Conservation (phyloP, 2,888 invertebrate species). For the Apamea anceps region DNA sequence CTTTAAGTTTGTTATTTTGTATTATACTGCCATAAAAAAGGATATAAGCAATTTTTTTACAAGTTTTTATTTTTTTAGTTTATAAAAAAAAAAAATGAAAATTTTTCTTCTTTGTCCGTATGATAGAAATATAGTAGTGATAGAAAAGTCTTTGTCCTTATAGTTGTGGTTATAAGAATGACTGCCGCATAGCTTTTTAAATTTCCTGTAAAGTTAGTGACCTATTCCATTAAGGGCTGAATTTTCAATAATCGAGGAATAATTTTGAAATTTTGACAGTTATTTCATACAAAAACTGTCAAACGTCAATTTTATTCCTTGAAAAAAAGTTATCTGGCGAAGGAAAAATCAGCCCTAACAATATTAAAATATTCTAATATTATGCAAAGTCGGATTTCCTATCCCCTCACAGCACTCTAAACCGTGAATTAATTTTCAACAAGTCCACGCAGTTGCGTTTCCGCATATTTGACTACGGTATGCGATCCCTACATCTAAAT, state of each 20-base stretch:
- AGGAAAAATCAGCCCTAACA: no score
- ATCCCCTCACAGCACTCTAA: constrained; percentile 33
- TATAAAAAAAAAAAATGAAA: no score
- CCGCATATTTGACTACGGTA: constrained; percentile 83
- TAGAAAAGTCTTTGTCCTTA: neutral
- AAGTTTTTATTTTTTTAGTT: neutral
- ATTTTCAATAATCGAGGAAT: no score
- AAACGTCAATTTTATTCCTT: no score
- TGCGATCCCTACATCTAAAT: constrained; percentile 76
- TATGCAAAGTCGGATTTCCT: neutral
- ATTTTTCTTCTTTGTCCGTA: neutral
- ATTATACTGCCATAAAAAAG: neutral
- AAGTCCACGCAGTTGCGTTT: constrained; percentile 72
- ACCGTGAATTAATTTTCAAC: constrained; percentile 61
- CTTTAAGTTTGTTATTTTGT: neutral
- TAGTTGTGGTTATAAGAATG: neutral
- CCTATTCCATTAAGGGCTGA: no score
- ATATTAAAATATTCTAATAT: no score
- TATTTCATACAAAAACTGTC: no score
- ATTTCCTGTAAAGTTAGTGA: no score
- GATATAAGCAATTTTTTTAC: neutral
- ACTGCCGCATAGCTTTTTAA: neutral
- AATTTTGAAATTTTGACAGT: no score
- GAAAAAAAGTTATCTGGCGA: no score
- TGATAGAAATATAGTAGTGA: no score